Percentiles rank a stretch among this genome's conserved stretches.
Conservation (phyloP, 2,888 invertebrate genomes). For the Plusia festucae region DNA sequence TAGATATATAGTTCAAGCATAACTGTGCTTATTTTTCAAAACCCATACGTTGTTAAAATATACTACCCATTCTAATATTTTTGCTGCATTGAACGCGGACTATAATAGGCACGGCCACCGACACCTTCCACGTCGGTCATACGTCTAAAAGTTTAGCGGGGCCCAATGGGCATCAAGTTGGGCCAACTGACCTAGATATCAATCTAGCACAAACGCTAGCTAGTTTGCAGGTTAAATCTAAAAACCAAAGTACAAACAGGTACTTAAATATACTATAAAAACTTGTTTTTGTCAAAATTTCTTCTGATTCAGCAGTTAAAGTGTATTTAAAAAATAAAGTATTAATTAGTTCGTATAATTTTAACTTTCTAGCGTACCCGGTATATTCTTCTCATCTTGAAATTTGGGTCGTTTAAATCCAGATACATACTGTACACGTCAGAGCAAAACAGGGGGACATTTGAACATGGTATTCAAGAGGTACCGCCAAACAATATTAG, state of each 20-base stretch:
- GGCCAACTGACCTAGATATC: constrained; percentile 22
- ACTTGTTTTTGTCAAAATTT: too few relatives aligned
- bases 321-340: too few relatives aligned
- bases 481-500: neutral
- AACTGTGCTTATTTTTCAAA: too few relatives aligned
- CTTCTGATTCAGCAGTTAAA: too few relatives aligned
- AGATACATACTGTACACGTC: neutral
- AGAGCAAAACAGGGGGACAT: neutral
- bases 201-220: constrained; percentile 13
- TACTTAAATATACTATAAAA: neutral
- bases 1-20: too few relatives aligned
- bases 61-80: constrained; percentile 7
- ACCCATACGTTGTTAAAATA: too few relatives aligned
- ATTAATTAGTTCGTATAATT: neutral
- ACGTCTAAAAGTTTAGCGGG: constrained; percentile 38
- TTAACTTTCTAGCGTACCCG: too few relatives aligned
- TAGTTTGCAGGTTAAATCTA: neutral
- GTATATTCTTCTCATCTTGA: too few relatives aligned
- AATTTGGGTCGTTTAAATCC: neutral
- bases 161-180: constrained; percentile 20
- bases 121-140: constrained; percentile 32
- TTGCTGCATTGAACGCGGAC: constrained; percentile 17
- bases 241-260: neutral
- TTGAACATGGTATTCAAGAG: neutral
- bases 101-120: constrained; percentile 31